Evolutionary conservation across 2,797 vertebrate genomes (phyloP), one percentile per base, ranked within the genome.

Genomic region (Myotis daubentonii): DNA sequence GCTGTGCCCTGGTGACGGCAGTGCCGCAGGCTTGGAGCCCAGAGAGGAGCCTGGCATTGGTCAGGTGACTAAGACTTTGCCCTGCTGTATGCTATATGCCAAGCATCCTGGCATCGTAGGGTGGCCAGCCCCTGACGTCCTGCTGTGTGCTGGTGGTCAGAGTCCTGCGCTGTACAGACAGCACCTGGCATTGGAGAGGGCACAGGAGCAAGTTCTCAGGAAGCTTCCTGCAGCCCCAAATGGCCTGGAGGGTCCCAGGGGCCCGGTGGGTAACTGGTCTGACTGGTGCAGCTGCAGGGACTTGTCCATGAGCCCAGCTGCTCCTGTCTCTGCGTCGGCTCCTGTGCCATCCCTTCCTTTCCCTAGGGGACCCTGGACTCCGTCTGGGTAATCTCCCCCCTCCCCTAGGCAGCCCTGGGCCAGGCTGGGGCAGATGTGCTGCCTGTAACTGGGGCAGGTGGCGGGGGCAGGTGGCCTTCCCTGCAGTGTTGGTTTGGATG

Each of bases 361-460:
- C 66, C 66, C 60, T 17, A 28, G n/a, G 33, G 66, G 8, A n/a
- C 60, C n/a, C 71, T 0, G 5, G 28, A 41, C 33, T 68, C 51
- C 8, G 0, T 22, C 33, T n/a, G 62, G 9, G 16, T 25, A 6
- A 4, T 76, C 28, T 5, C 20, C 23, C 3, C 4, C n/a, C 28
- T 66, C 28, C 41, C 51, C 23, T 12, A 28, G 88, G 66, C 47
- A 30, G 57, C 71, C 51, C 0, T 11, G 51, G 82, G 12, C 72
- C 41, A 49, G 28, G 20, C 57, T 38, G 1, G 86, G 75, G 20
- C 33, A 49, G 60, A n/a, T 1, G 0, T 70, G 68, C 70, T 51
- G 2, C 25, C 47, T 74, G 3, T 66, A 19, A 22, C 16, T 9
- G 38, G 60, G 38, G 28, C 44, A 17, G n/a, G 62, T 5, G 5